Evolutionary conservation across 2,888 invertebrate genomes (phyloP).

Genomic region (Coelogynopora nodosa): DNA sequence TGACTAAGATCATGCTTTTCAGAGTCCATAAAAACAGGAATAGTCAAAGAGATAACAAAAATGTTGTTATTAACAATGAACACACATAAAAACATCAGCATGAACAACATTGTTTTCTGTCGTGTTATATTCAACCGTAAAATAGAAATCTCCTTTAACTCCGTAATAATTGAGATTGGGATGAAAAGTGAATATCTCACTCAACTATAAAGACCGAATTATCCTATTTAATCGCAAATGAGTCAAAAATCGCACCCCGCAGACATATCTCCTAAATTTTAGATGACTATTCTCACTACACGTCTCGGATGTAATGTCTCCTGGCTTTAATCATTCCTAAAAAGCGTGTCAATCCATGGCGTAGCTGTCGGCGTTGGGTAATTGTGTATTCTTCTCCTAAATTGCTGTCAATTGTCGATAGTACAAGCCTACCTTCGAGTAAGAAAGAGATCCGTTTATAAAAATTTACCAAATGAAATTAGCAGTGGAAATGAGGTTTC

Average conservation of each 20-base stretch:
- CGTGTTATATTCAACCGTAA: too few species aligned
- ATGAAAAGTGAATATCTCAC: too few species aligned
- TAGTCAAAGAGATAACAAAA: not conserved
- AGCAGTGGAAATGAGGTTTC: not conserved
- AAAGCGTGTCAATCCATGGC: not conserved
- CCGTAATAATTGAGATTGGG: too few species aligned
- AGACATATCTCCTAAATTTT: not conserved
- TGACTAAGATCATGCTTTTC: not conserved
- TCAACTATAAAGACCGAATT: not conserved
- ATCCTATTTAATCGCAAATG: not conserved
- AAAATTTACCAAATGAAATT: not conserved
- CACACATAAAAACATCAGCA: not conserved
- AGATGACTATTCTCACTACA: not conserved
- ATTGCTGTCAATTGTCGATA: not conserved
- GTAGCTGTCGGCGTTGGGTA: not conserved
- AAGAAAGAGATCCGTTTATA: not conserved
- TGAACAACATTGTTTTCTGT: not conserved
- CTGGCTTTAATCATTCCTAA: not conserved
- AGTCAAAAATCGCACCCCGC: not conserved
- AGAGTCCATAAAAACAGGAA: not conserved
- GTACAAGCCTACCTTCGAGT: not conserved
- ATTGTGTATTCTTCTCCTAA: not conserved
- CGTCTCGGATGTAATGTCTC: not conserved
- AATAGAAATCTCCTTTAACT: too few species aligned
- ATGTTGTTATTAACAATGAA: not conserved